Evolutionary conservation across 2,113 vertebrate genomes (phyloP).

Genomic region (Myocastor coypus): DNA sequence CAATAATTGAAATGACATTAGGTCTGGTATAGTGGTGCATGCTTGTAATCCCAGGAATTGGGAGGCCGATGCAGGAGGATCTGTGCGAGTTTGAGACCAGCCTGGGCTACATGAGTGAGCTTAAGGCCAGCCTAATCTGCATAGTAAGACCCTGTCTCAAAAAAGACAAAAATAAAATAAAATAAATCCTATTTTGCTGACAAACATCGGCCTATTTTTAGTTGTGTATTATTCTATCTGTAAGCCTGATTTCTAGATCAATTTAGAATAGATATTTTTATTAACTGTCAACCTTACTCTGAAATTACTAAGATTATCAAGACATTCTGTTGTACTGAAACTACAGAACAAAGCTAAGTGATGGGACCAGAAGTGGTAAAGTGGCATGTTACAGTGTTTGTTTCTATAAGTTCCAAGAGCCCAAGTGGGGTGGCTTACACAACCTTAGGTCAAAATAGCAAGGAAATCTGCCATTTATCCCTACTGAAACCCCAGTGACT

Average conservation of each 20-base stretch:
- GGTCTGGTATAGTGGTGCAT: no score
- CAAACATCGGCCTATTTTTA: neutral
- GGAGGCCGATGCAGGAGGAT: no score
- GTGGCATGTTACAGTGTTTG: conserved; percentile 65
- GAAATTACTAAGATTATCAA: neutral
- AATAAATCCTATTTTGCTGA: neutral
- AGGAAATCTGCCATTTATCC: conserved; percentile 78
- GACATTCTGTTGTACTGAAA: neutral
- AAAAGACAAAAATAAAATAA: no score
- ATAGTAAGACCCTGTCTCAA: no score
- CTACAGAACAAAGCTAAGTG: conserved; percentile 31
- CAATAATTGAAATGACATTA: no score
- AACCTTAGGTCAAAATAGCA: conserved; percentile 78
- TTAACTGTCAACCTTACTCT: neutral
- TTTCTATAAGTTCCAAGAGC: conserved; percentile 65
- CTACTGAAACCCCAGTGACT: conserved; percentile 59
- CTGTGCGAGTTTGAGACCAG: no score
- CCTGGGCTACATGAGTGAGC: no score
- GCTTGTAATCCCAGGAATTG: no score
- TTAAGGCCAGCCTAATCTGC: no score
- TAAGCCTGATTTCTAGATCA: neutral
- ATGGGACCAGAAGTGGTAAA: conserved; percentile 66
- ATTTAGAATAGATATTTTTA: conserved; percentile 42
- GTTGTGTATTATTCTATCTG: neutral
- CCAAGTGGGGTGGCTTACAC: conserved; percentile 46